Evolutionary conservation across 1,140 invertebrate species (phyloP), one percentile per base, ranked within the genome.

Genomic region (Maniola jurtina): DNA sequence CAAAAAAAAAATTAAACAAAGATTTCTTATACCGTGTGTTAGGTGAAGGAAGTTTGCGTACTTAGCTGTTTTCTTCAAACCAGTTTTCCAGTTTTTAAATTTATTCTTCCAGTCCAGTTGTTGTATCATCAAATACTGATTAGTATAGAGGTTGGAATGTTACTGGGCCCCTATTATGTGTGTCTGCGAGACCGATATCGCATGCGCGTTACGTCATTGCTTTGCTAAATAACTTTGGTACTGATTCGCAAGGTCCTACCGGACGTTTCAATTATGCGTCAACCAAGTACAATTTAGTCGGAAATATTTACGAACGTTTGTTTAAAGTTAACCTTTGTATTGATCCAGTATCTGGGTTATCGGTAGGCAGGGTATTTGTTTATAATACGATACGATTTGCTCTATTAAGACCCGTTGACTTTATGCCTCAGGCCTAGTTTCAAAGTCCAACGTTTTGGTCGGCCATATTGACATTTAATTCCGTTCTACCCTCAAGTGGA

Each of bases 131-230:
- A 50, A 50, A 55, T 33, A 55, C 11, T 55, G 33, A 16, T 34
- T 55, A 55, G 25, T 34, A 55, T 35, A 60, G 62, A 48, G 50
- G 48, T 64, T 14, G 48, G 38, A 61, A 69, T 64, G 66, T 64
- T 61, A 69, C 67, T 69, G 67, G 33, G 5, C 8, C 13, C 40
- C 56, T 50, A 40, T 60, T 69, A 36, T 63, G 66, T 50, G 36
- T 61, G 61, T 59, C 56, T 34, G 36, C 47, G 48, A 60, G 16
- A 33, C 55, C 58, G 35, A 38, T 68, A 61, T 61, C 76, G 78
- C 76, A 80, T 80, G 78, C 79, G 76, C 68, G 52, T 66, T 75
- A 75, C 72, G 74, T 78, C 61, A 69, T 56, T 35, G 25, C 34
- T 45, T 45, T 13, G 15, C 14, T 52, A 52, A 52, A 52, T 16